Evolutionary conservation across 2,113 vertebrate genomes (phyloP).

Genomic region (Nyctereutes procyonoides): DNA sequence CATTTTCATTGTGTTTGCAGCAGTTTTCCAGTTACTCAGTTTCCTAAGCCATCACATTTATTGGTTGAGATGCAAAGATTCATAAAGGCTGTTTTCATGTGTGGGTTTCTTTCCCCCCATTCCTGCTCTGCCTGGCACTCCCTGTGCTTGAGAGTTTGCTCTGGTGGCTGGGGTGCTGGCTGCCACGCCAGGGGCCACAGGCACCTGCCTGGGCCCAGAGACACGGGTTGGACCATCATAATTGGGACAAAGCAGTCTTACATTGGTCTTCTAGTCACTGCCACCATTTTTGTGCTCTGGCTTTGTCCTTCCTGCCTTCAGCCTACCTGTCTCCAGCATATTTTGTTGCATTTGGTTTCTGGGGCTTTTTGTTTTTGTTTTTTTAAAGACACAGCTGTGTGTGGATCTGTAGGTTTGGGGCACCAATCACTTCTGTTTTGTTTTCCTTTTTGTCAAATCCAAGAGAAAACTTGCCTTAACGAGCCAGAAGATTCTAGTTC

Average conservation of each 20-base stretch:
- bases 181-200: accelerated
- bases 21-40: constrained; percentile 74
- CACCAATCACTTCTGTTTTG: neutral
- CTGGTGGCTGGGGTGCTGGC: neutral
- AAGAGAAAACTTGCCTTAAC: constrained; percentile 68
- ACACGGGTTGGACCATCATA: accelerated
- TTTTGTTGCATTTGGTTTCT: neutral
- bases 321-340: neutral
- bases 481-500: constrained; percentile 42
- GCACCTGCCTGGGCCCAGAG: neutral
- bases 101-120: neutral
- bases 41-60: constrained; percentile 65
- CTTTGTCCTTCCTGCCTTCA: neutral
- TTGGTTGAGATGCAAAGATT: neutral
- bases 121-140: neutral
- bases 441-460: constrained; percentile 13
- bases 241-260: accelerated
- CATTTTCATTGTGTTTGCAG: constrained; percentile 58
- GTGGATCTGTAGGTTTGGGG: neutral
- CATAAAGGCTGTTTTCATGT: neutral
- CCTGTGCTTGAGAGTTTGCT: neutral
- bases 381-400: constrained; percentile 38
- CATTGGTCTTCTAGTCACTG: accelerated
- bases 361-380: neutral
- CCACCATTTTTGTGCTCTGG: neutral